Base-by-base conservation (phyloP, 1,140 invertebrate species). In the Brevipalpus yothersi region DNA sequence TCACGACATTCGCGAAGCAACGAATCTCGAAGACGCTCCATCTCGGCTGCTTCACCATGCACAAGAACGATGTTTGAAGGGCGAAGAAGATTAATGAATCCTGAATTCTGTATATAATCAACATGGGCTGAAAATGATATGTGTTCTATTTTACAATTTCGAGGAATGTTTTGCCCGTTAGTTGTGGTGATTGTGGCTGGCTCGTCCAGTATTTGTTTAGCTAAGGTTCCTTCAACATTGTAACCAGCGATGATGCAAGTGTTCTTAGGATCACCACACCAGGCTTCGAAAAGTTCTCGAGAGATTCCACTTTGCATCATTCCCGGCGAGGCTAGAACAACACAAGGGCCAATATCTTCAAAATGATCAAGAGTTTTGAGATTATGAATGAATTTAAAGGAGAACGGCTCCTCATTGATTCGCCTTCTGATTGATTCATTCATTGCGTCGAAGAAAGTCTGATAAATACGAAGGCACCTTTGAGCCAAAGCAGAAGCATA, bases 271-370 rank as follows among this genome's bases (percentile, higher is more conserved):
- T 97, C 92, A 0, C 88, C 90, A 69, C 93, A 99, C 95, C 95
- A 99, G 2, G 81, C 86, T 73, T 99, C 95, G 75, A 99, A 99
- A 5, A 99, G 75, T 73, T 99, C 94, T 41, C 94, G 74, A 0
- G 91, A 96, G 1, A 99, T 72, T 0, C 95, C 95, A 67, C 86
- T 94, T 74, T 99, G 95, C 88, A 99, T 93, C 93, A 99, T 99
- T 71, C 95, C 95, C 3, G 95, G 95, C 0, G 89, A 93, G 0
- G 95, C 95, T 86, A 99, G 89, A 1, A 99, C 86, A 1, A 99
- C 93, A 69, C 93, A 99, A 0, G 95, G 95, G 0, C 94, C 95
- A 64, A 96, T 88, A 70, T 98, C 94, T 68, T 99, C 94, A 73
- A 99, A 98, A 71, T 98, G 92, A 72, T 98, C 94, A 67, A 97